Evolutionary conservation across 2,113 vertebrate genomes (phyloP).

Genomic region (Chaenogobius annularis): DNA sequence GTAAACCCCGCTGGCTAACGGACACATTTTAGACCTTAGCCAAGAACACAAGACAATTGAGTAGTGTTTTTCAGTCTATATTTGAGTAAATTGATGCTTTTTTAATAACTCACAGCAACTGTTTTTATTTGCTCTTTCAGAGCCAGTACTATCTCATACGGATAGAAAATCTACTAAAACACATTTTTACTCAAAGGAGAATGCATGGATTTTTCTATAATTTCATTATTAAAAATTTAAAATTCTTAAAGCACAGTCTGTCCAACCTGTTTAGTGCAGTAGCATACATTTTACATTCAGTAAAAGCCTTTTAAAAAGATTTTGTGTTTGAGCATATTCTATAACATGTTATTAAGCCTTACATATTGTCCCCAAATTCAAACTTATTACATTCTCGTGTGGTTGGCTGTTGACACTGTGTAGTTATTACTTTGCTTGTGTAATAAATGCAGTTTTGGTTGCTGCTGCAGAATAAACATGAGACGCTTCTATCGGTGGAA

Average conservation of each 20-base stretch:
- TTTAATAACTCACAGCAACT: slow-evolving; percentile 7
- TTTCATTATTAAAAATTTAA: not conserved
- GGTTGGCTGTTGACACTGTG: slow-evolving; percentile 28
- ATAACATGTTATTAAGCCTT: slow-evolving; percentile 26
- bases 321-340: slow-evolving; percentile 17
- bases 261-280: slow-evolving; percentile 3
- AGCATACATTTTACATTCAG: not conserved
- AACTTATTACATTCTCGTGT: slow-evolving; percentile 24
- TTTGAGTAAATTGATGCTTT: slow-evolving; percentile 39
- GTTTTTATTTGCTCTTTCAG: not conserved
- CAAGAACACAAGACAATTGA: slow-evolving; percentile 18
- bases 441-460: slow-evolving; percentile 59
- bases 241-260: not conserved
- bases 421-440: slow-evolving; percentile 46
- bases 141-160: not conserved
- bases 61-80: slow-evolving; percentile 31
- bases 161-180: no score
- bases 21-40: slow-evolving; percentile 33
- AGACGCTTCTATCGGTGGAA: slow-evolving; percentile 51
- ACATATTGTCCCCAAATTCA: slow-evolving; percentile 19
- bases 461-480: slow-evolving; percentile 60
- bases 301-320: not conserved
- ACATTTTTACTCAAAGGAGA: not conserved
- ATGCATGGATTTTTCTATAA: not conserved
- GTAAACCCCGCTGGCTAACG: slow-evolving; percentile 40